Evolutionary conservation across 2,888 invertebrate species (phyloP).

Genomic region (Margaritifera margaritifera): DNA sequence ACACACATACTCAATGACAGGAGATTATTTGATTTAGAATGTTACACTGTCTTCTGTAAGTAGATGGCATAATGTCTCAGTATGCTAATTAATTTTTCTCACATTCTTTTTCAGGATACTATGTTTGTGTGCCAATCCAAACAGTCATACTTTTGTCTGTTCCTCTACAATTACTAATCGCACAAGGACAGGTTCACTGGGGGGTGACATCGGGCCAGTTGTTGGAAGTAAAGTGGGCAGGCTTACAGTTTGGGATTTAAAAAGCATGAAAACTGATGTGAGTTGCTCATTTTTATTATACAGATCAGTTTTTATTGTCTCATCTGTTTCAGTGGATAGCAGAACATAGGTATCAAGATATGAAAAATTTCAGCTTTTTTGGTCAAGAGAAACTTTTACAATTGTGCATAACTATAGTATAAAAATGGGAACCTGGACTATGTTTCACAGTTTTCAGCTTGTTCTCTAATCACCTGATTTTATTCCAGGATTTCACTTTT

Average conservation of each 20-base stretch:
- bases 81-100: neutral
- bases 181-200: conserved; percentile 33
- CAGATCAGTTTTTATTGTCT: neutral
- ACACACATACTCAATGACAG: too few relatives aligned
- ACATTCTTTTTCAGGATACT: conserved; percentile 70
- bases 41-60: too few relatives aligned
- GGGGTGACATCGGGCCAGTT: conserved; percentile 24
- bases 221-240: conserved; percentile 70
- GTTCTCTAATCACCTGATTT: too few relatives aligned
- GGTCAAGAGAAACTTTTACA: too few relatives aligned
- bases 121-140: conserved; percentile 76
- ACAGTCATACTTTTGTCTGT: conserved; percentile 74
- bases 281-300: conserved; percentile 15
- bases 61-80: too few relatives aligned
- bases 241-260: conserved; percentile 77
- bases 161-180: conserved; percentile 60
- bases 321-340: neutral
- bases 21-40: too few relatives aligned
- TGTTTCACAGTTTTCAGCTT: too few relatives aligned
- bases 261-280: conserved; percentile 76
- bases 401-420: too few relatives aligned
- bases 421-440: too few relatives aligned
- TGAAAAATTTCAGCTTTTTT: too few relatives aligned
- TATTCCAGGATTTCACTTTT: too few relatives aligned
- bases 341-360: neutral